Conservation (phyloP, 2,888 invertebrate genomes). For the Parnassius apollo region DNA sequence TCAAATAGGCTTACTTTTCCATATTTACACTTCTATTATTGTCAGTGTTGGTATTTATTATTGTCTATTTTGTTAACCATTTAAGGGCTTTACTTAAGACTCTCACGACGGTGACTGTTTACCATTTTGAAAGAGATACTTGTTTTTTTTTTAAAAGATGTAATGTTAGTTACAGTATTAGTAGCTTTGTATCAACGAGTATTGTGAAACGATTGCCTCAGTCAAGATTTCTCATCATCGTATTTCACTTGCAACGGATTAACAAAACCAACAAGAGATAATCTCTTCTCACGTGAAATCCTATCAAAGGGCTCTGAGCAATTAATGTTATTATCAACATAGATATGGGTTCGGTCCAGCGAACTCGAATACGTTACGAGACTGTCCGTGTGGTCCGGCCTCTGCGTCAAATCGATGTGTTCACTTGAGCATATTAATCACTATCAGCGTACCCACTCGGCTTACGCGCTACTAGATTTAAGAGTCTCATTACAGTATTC, state of each 20-base stretch:
- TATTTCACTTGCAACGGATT: constrained; percentile 49
- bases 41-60: constrained; percentile 47
- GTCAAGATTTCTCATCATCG: constrained; percentile 24
- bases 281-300: constrained; percentile 71
- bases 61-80: constrained; percentile 47
- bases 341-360: constrained; percentile 41
- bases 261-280: constrained; percentile 66
- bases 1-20: constrained; percentile 54
- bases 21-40: constrained; percentile 55
- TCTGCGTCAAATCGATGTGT: constrained; percentile 54
- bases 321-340: constrained; percentile 62
- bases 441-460: constrained; percentile 67
- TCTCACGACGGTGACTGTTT: constrained; percentile 16
- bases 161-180: neutral
- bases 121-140: neutral
- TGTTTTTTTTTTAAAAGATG: neutral
- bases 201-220: constrained; percentile 6
- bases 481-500: constrained; percentile 69
- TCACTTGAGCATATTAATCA: constrained; percentile 75
- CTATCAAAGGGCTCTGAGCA: constrained; percentile 59
- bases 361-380: constrained; percentile 37
- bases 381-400: constrained; percentile 56
- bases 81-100: constrained; percentile 31
- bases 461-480: constrained; percentile 75
- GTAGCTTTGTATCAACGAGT: neutral